phyloP scores from a whole-genome alignment of 2,113 vertebrate genomes.

The Siphamia tubifer region DNA sequence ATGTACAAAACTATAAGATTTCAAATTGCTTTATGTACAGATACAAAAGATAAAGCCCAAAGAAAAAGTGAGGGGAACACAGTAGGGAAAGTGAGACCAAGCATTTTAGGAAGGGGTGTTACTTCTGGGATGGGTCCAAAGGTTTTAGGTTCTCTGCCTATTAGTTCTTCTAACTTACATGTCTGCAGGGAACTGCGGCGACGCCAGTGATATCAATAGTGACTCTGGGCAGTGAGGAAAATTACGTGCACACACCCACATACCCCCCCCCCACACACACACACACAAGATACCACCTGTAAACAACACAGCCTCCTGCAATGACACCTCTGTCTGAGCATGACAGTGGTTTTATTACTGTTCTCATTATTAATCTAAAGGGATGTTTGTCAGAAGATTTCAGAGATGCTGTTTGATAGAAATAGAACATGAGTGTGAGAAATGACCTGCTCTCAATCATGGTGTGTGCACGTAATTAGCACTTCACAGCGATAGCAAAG shows the following conservation, averaged over 20 bases:
- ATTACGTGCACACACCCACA: conserved; percentile 1
- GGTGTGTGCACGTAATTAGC: conserved; percentile 7
- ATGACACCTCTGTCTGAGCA: not conserved
- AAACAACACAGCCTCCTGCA: not conserved
- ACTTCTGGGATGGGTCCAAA: conserved; percentile 25
- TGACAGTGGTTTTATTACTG: not conserved
- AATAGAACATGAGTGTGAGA: not conserved
- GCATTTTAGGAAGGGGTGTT: not conserved
- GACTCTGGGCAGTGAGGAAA: not conserved
- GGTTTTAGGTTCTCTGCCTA: conserved; percentile 34
- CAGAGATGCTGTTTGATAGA: not conserved
- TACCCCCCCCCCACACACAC: not conserved
- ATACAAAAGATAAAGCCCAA: conserved; percentile 81
- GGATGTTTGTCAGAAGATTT: not conserved
- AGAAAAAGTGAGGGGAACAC: conserved; percentile 61
- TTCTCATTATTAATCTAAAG: conserved; percentile 14
- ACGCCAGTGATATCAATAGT: conserved; percentile 1
- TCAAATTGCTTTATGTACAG: conserved; percentile 84
- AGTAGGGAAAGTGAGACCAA: conserved; percentile 31
- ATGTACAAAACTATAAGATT: conserved; percentile 89
- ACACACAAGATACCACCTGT: conserved; percentile 8
- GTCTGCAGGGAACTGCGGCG: conserved; percentile 3
- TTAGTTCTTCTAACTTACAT: not conserved
- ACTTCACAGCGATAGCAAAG: not conserved
- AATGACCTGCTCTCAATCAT: not conserved